These are phyloP conservation scores for Zaprionus taronus DNA, from an alignment of 1,140 invertebrate genomes.

Conservation along the genomic window DNA sequence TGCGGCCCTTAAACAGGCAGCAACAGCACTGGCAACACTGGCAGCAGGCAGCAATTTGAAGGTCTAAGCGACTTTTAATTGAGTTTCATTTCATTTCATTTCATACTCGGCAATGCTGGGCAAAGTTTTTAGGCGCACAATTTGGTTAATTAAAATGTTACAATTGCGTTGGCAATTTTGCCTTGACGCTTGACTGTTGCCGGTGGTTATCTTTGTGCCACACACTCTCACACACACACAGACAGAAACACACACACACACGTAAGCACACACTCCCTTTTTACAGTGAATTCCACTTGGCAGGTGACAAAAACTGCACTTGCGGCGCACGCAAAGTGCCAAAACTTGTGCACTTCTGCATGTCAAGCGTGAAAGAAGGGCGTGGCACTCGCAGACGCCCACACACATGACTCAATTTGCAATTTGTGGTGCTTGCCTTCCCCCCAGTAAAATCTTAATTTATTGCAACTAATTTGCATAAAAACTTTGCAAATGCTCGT, in stretches of 20 bases:
- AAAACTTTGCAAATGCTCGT: slow-evolving; percentile 24
- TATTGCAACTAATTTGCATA: slow-evolving; percentile 50
- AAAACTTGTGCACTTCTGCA: slow-evolving; percentile 42
- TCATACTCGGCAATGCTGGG: slow-evolving; percentile 30
- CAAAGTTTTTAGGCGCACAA: slow-evolving; percentile 70
- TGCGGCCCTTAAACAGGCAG: slow-evolving; percentile 17
- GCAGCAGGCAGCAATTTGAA: slow-evolving; percentile 45
- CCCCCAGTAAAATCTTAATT: slow-evolving; percentile 37
- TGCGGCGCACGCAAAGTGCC: slow-evolving; percentile 36
- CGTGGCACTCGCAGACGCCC: slow-evolving; percentile 4
- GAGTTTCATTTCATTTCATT: slow-evolving; percentile 72
- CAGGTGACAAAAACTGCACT: slow-evolving; percentile 50
- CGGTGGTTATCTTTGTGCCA: slow-evolving; percentile 50
- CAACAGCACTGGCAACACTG: not conserved
- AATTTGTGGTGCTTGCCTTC: slow-evolving; percentile 10
- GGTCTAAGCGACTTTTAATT: slow-evolving; percentile 79
- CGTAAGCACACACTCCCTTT: not conserved
- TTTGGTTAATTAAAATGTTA: slow-evolving; percentile 81
- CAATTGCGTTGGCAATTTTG: slow-evolving; percentile 76
- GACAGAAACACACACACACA: not conserved
- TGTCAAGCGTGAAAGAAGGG: slow-evolving; percentile 6
- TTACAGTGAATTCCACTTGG: slow-evolving; percentile 1
- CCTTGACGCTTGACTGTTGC: slow-evolving; percentile 25
- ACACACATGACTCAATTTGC: slow-evolving; percentile 36
- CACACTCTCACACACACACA: not conserved